Evolutionary conservation across 2,113 vertebrate genomes (phyloP), one percentile per base, ranked within the genome.

Genomic region (Polyodon spathula): DNA sequence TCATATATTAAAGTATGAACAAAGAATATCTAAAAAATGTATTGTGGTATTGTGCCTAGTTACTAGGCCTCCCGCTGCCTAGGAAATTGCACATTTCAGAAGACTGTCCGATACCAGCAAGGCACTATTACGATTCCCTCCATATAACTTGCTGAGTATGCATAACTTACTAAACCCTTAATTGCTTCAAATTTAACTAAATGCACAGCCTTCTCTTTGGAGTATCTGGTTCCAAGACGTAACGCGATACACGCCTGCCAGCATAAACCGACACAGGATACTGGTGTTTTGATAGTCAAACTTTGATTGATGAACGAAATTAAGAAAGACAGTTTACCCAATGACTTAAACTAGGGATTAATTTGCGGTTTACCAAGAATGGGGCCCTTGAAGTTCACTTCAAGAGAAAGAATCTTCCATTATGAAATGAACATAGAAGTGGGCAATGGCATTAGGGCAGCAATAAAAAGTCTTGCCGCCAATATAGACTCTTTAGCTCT

Each of bases 281-380:
- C 53, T 56, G 61, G 40, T 62, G 17, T 62, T 62, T 62, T 56
- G 39, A 42, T 38, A 56, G 61, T 54, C 60, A 62, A 51, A 16
- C 51, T 54, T 43, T 62, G 60, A 62, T 62, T 50, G 51, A 55
- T 62, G 60, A 54, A 62, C 54, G 40, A 62, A 62, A 62, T 62
- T 43, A 62, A 62, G 52, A 54, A 40, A 16, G 51, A 62, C 61
- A 62, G 56, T 62, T 17, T 62, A 56, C 54, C 53, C 61, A 46
- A 11, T 62, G 5, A 40, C 56, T 56, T 56, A 37, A 62, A 14
- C 42, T 11, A 57, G 14, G 54, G 54, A 63, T 57, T 50, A 50
- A 63, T 57, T 8, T 38, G 40, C 27, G 43, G 37, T 15, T 50
- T 50, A 12, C 48, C 6, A 60, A 62, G 56, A 46, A 43, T 6